Conservation (phyloP, 2,113 vertebrate species). For the Chelonoidis abingdonii region DNA sequence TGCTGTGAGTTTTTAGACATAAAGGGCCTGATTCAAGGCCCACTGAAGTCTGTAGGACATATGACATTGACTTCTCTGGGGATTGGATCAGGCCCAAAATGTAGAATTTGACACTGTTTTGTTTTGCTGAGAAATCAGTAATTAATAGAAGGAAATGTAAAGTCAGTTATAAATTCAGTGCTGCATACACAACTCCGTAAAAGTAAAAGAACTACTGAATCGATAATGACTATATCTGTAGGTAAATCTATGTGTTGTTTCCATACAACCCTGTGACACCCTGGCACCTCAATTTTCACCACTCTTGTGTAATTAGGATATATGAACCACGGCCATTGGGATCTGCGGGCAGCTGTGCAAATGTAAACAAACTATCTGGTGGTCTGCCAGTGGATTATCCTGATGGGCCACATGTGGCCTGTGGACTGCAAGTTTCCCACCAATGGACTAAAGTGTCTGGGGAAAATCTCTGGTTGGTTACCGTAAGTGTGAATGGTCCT, state of each 20-base stretch:
- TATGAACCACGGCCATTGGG: too few relatives aligned
- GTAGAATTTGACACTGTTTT: accelerated
- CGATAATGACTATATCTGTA: background rate
- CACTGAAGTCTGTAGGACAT: accelerated
- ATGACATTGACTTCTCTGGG: background rate
- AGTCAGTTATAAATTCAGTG: background rate
- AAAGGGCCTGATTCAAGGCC: accelerated
- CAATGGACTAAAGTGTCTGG: too few relatives aligned
- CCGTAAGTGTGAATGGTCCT: too few relatives aligned
- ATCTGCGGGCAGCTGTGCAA: too few relatives aligned
- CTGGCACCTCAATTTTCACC: too few relatives aligned
- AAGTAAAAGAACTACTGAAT: background rate
- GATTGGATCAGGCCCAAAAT: background rate
- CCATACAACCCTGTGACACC: too few relatives aligned
- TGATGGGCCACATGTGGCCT: too few relatives aligned
- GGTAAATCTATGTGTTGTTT: background rate
- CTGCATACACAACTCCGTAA: background rate
- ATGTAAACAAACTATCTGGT: too few relatives aligned
- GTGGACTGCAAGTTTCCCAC: too few relatives aligned
- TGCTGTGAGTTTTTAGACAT: background rate
- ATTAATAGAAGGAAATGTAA: background rate
- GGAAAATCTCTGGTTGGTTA: too few relatives aligned
- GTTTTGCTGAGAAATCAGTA: background rate
- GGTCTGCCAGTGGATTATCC: too few relatives aligned
- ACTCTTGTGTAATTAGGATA: too few relatives aligned